Evolutionary conservation across 2,113 vertebrate species (phyloP).

Genomic region (Charina bottae): DNA sequence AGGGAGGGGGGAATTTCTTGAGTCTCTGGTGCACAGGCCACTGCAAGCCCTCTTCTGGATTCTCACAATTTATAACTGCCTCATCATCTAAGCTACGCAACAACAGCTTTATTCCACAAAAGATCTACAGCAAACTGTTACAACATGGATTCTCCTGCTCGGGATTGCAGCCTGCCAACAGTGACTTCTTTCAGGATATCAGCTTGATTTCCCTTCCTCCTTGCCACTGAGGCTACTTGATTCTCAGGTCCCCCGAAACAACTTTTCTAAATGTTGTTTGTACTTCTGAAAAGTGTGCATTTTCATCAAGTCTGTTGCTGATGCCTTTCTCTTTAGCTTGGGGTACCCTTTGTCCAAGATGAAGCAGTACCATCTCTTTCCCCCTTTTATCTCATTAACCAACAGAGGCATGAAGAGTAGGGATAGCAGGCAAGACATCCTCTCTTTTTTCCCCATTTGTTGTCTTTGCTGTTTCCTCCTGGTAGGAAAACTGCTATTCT

Average conservation of each 20-base stretch:
- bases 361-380: background rate
- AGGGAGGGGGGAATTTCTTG: background rate
- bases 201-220: background rate
- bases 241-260: background rate
- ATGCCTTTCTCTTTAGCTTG: background rate
- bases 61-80: background rate
- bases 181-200: background rate
- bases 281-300: background rate
- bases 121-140: background rate
- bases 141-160: background rate
- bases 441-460: background rate
- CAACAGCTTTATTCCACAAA: background rate
- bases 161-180: background rate
- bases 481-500: background rate
- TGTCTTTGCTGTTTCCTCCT: background rate
- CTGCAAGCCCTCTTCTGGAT: background rate
- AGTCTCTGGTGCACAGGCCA: background rate
- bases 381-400: background rate
- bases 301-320: background rate
- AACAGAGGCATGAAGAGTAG: background rate
- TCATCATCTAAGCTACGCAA: background rate
- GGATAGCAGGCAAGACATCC: background rate
- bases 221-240: background rate
- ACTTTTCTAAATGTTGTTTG: background rate
- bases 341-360: background rate